Percentiles rank a stretch among this genome's conserved stretches.
These are phyloP conservation scores for Drosophila gunungcola DNA, from an alignment of 1,140 invertebrate genomes.

Conservation along the genomic window DNA sequence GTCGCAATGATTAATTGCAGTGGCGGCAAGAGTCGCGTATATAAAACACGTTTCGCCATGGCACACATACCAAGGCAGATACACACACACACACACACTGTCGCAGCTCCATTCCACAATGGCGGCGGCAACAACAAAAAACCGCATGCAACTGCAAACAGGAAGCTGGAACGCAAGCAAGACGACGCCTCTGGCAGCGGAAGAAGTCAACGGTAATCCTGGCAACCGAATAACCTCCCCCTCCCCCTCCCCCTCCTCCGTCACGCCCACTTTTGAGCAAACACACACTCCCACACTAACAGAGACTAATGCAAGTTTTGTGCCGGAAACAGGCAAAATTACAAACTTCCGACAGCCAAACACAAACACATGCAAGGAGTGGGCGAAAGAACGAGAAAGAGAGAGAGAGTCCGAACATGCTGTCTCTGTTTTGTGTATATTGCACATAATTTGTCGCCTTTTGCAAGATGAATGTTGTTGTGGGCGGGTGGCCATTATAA, in stretches of 20 bases:
- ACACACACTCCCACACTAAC: conserved; percentile 31
- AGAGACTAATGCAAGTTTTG: conserved; percentile 80
- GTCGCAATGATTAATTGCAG: conserved; percentile 81
- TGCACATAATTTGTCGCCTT: conserved; percentile 83
- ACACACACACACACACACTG: conserved; percentile 1
- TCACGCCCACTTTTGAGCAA: conserved; percentile 44
- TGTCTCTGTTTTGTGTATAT: conserved; percentile 72
- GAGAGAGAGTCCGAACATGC: conserved; percentile 34
- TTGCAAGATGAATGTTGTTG: conserved; percentile 82
- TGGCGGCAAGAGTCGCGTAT: conserved; percentile 79
- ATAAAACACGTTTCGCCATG: conserved; percentile 62
- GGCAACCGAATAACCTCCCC: conserved; percentile 31
- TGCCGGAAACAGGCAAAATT: conserved; percentile 83
- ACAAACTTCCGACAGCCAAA: conserved; percentile 83
- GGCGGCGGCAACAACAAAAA: conserved; percentile 56
- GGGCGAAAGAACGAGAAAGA: neutral
- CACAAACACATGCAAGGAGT: conserved; percentile 44
- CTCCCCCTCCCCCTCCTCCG: conserved; percentile 6
- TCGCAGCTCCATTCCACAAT: conserved; percentile 35
- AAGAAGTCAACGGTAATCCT: conserved; percentile 76
- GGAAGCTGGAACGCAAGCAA: conserved; percentile 79
- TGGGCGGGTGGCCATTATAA: conserved; percentile 64
- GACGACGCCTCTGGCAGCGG: conserved; percentile 80
- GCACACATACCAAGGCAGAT: conserved; percentile 2
- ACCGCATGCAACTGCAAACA: conserved; percentile 72